phyloP scores from a whole-genome alignment of 2,888 invertebrate species.

The Dioctria linearis region DNA sequence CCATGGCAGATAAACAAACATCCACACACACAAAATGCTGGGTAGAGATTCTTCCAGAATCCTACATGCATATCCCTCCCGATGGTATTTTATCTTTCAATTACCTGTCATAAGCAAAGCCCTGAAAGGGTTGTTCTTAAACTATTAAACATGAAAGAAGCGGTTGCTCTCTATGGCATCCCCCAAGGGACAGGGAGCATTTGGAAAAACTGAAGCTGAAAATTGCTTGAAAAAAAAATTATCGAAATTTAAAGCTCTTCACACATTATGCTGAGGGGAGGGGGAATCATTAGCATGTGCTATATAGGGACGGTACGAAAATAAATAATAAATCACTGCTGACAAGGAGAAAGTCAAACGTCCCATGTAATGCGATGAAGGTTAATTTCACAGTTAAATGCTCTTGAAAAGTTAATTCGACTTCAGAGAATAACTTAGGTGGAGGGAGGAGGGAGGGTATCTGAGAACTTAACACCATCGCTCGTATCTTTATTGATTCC shows the following conservation, averaged over 20 bases:
- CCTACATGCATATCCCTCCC: no score
- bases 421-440: not conserved
- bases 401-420: constrained; percentile 37
- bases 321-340: constrained; percentile 34
- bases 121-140: constrained; percentile 26
- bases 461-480: constrained; percentile 1
- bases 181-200: not conserved
- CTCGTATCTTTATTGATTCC: constrained; percentile 12
- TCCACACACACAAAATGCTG: no score
- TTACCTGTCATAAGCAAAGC: constrained; percentile 20
- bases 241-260: constrained; percentile 3
- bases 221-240: not conserved
- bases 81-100: constrained; percentile 19
- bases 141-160: constrained; percentile 18
- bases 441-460: not conserved
- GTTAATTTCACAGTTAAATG: constrained; percentile 54
- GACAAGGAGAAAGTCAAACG: constrained; percentile 31
- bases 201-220: no score
- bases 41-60: no score
- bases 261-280: not conserved
- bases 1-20: no score
- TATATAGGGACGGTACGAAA: constrained; percentile 1
- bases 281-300: constrained; percentile 13
- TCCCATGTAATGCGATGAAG: constrained; percentile 53
- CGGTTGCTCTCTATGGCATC: not conserved